These are phyloP conservation scores for Bombylius major DNA, from an alignment of 2,888 invertebrate species.

Conservation along the genomic window DNA sequence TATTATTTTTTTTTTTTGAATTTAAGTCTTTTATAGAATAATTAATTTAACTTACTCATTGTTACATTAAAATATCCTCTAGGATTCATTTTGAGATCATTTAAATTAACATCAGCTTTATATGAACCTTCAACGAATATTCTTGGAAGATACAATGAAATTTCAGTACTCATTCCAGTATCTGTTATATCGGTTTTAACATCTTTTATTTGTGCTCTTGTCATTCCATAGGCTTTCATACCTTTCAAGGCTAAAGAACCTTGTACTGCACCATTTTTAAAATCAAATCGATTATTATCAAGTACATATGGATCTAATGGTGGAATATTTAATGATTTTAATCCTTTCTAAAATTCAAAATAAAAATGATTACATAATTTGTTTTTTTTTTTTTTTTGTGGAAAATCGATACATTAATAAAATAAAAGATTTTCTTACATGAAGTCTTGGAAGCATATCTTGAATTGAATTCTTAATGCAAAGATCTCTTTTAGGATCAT, in stretches of 20 bases:
- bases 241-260: slow-evolving; percentile 37
- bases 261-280: slow-evolving; percentile 25
- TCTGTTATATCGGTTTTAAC: slow-evolving; percentile 44
- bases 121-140: slow-evolving; percentile 45
- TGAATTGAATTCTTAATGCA: slow-evolving; percentile 46
- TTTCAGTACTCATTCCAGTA: slow-evolving; percentile 44
- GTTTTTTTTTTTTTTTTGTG: neutral
- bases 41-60: slow-evolving; percentile 41
- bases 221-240: slow-evolving; percentile 43
- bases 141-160: slow-evolving; percentile 44
- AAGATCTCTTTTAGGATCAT: slow-evolving; percentile 44
- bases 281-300: slow-evolving; percentile 26
- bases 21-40: no score
- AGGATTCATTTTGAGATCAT: slow-evolving; percentile 47
- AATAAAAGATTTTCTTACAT: slow-evolving; percentile 13
- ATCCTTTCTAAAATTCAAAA: slow-evolving; percentile 23
- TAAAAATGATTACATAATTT: neutral
- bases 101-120: slow-evolving; percentile 48
- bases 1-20: neutral
- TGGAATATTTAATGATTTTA: slow-evolving; percentile 29
- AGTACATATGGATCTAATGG: slow-evolving; percentile 30
- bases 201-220: slow-evolving; percentile 41
- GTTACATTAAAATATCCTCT: slow-evolving; percentile 45
- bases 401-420: neutral
- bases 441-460: slow-evolving; percentile 35